These are phyloP conservation scores for Urocynchramus pylzowi DNA, from an alignment of 2,113 vertebrate genomes.

Conservation along the genomic window DNA sequence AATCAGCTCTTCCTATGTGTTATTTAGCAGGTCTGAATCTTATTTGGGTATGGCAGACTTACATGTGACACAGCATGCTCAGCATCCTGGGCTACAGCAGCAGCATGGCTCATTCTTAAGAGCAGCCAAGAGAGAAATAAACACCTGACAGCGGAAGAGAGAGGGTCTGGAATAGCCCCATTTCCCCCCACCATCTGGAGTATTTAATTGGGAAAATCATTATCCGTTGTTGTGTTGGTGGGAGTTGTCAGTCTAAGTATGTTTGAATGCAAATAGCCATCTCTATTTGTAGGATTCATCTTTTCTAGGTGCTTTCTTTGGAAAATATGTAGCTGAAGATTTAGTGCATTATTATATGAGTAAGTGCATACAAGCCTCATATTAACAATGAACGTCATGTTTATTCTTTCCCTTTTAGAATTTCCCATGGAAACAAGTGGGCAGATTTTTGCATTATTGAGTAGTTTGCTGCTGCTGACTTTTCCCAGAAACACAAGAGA, in stretches of 20 bases:
- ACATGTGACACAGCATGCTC: fast-evolving
- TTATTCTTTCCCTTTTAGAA: slow-evolving; percentile 30
- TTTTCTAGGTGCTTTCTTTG: slow-evolving; percentile 3
- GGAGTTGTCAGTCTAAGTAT: slow-evolving; percentile 42
- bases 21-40: background rate
- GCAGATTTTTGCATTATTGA: slow-evolving; percentile 45
- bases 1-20: background rate
- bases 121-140: background rate
- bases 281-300: background rate
- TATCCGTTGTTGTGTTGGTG: background rate
- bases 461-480: background rate
- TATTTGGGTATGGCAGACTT: background rate
- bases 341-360: slow-evolving; percentile 36
- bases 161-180: background rate
- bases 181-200: background rate
- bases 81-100: background rate
- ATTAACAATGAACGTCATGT: slow-evolving; percentile 26
- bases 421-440: slow-evolving; percentile 66
- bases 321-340: slow-evolving; percentile 17
- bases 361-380: slow-evolving; percentile 17
- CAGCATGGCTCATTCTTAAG: background rate
- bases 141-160: background rate
- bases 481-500: background rate
- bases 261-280: slow-evolving; percentile 19
- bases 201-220: background rate